Evolutionary conservation across 2,113 vertebrate genomes (phyloP), one percentile per base, ranked within the genome.

Genomic region (Protomyctophum bolini): DNA sequence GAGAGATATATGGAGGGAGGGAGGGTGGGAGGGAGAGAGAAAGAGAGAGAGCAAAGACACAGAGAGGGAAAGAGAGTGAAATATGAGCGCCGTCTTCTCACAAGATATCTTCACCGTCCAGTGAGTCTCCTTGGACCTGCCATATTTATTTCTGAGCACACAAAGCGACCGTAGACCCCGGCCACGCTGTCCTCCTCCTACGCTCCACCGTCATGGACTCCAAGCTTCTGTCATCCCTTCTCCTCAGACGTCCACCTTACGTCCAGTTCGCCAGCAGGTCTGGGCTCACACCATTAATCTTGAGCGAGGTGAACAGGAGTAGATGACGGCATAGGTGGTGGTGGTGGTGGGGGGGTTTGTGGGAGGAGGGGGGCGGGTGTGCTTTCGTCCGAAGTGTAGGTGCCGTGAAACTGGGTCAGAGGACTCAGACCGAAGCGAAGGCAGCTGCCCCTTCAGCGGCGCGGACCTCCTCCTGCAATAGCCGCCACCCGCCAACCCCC

Each of bases 341-440:
- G 59, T 47, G 58, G 41, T 11, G 55, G 28, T 12, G 69, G 55
- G 63, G 63, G 48, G 69, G 75, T 83, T 75, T 79, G 55, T 54
- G 63, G 72, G 81, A 77, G 81, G 73, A 63, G 77, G 80, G 66
- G 81, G 72, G 83, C 28, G 41, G 66, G 50, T 63, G 73, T 80
- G 86, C 76, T 82, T 83, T 66, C 58, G 66, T 52, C 46, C 60
- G 83, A 77, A 86, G 83, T 79, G 71, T 79, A 73, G 77, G 67
- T 86, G 87, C 86, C 87, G 83, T 66, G 73, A 84, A 93, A 93
- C 77, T 92, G 86, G 91, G 92, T 92, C 92, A 92, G 87, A 85
- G 88, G 90, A 87, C 86, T 79, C 88, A 64, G 91, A 94, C 91
- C 90, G 90, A 90, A 91, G 86, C 90, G 64, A 87, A 86, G 80